Conservation (phyloP, 2,797 vertebrate species). For the Myiothlypis chrysogaster region DNA sequence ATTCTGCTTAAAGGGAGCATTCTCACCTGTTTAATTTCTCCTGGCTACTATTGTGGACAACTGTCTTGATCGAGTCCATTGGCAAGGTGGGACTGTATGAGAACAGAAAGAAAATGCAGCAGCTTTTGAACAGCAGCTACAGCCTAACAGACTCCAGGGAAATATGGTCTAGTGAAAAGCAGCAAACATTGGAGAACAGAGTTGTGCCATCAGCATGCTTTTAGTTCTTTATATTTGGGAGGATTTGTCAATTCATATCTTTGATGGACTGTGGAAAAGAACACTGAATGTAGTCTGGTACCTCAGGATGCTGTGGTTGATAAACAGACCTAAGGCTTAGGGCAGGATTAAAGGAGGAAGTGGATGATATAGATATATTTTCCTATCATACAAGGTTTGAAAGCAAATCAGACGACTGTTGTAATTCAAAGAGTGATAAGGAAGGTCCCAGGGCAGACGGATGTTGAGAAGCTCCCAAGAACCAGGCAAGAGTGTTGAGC, state of each 20-base stretch:
- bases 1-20: background rate
- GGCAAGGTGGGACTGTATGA: background rate
- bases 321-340: background rate
- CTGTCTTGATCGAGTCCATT: background rate
- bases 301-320: background rate
- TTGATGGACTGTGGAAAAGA: background rate
- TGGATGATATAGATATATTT: background rate
- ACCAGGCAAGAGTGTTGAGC: background rate
- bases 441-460: background rate
- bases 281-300: background rate
- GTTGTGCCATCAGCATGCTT: background rate
- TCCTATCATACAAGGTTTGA: background rate
- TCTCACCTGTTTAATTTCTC: background rate
- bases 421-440: background rate
- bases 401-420: background rate
- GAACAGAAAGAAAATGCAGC: background rate
- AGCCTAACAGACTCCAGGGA: background rate
- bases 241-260: background rate
- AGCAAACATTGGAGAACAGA: background rate
- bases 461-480: background rate
- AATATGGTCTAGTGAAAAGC: background rate
- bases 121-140: background rate
- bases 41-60: background rate
- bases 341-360: background rate
- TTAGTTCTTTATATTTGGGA: background rate